phyloP scores from a whole-genome alignment of 2,888 invertebrate genomes.

The Oasisia sp. region DNA sequence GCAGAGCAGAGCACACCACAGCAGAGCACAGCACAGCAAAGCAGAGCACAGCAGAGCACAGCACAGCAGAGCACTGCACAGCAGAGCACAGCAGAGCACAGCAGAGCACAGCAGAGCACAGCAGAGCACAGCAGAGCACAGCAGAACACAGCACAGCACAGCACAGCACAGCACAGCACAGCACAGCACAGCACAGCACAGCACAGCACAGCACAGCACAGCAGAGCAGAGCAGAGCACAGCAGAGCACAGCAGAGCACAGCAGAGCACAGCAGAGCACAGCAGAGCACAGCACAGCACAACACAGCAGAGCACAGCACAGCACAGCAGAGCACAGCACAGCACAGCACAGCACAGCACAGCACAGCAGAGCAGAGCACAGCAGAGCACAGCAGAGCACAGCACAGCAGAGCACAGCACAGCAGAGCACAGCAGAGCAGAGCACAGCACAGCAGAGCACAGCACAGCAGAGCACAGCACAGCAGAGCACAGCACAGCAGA shows the following conservation, averaged over 20 bases:
- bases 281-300: slow-evolving; percentile 31
- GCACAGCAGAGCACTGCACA: slow-evolving; percentile 34
- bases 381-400: slow-evolving; percentile 27
- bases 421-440: background rate
- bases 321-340: slow-evolving; percentile 24
- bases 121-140: background rate
- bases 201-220: background rate
- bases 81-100: slow-evolving; percentile 34
- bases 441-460: background rate
- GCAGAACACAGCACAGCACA: background rate
- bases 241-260: slow-evolving; percentile 21
- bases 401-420: slow-evolving; percentile 24
- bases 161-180: background rate
- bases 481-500: background rate
- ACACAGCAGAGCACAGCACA: slow-evolving; percentile 34
- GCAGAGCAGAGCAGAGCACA: background rate
- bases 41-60: slow-evolving; percentile 32
- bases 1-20: slow-evolving; percentile 24
- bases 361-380: slow-evolving; percentile 32
- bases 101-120: background rate
- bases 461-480: slow-evolving; percentile 19
- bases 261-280: background rate
- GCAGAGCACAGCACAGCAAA: slow-evolving; percentile 31
- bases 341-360: slow-evolving; percentile 34
- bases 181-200: slow-evolving; percentile 34